Evolutionary conservation across 2,888 invertebrate genomes (phyloP), one percentile per base, ranked within the genome.

Genomic region (Beris morrisii): DNA sequence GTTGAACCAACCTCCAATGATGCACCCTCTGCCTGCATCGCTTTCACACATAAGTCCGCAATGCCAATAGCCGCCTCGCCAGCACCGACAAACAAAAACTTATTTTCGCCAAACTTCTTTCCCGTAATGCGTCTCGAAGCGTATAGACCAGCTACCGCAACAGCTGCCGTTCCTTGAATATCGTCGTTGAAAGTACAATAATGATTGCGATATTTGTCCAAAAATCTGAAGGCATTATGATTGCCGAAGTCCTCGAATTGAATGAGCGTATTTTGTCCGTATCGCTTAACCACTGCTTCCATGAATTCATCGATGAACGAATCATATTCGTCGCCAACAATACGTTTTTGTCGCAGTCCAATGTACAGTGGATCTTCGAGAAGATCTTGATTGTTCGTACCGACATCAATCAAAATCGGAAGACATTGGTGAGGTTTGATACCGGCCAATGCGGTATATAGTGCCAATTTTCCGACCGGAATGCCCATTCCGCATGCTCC

Each of bases 141-240:
- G 59, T 79, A 84, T 22, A 99, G 82, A 0, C 98, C 98, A 5
- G 95, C 96, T 3, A 97, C 93, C 7, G 95, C 96, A 0, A 98
- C 98, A 32, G 94, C 88, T 3, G 98, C 98, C 0, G 97, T 96
- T 72, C 97, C 96, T 81, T 98, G 97, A 76, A 99, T 99, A 77
- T 99, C 99, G 76, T 99, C 99, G 81, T 99, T 99, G 82, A 99
- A 99, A 28, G 97, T 97, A 81, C 98, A 98, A 80, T 95, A 98
- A 71, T 87, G 86, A 75, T 91, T 83, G 68, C 95, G 86, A 82
- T 97, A 99, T 81, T 92, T 95, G 75, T 92, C 91, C 67, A 99
- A 83, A 70, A 97, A 88, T 54, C 93, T 87, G 81, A 96, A 97
- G n/a, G 99, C 99, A 83, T 99, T 98, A 74, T 90, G 87, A 75